phyloP scores from a whole-genome alignment of 2,797 vertebrate species.

The Myotis pilosus region DNA sequence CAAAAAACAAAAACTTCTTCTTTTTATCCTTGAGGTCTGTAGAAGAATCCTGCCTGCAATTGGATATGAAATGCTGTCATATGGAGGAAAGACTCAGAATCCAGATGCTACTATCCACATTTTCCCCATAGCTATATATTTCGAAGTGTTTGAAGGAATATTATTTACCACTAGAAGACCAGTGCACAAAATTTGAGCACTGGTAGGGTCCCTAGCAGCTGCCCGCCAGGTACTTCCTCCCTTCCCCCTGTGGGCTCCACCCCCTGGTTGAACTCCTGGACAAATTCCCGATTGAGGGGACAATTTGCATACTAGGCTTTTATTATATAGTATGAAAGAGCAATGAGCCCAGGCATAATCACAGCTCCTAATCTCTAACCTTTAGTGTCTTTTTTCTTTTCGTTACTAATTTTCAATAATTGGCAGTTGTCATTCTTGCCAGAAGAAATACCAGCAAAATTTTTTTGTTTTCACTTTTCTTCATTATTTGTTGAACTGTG shows the following conservation, averaged over 20 bases:
- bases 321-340: not conserved
- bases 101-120: not conserved
- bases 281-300: no score
- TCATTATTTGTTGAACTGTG: conserved; percentile 76
- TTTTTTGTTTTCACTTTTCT: conserved; percentile 48
- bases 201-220: no score
- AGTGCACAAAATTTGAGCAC: no score
- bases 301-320: no score
- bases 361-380: not conserved
- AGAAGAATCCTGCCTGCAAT: not conserved
- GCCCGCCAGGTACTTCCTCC: no score
- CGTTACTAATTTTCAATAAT: conserved; percentile 68
- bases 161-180: not conserved
- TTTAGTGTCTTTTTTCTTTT: conserved; percentile 21
- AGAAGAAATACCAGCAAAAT: conserved; percentile 66
- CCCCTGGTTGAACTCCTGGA: no score
- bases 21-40: not conserved
- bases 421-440: conserved; percentile 61
- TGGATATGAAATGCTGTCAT: not conserved
- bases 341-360: not conserved
- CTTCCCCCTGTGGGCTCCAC: no score
- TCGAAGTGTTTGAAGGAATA: not conserved
- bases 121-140: not conserved
- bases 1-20: not conserved
- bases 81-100: not conserved